Evolutionary conservation across 1,140 invertebrate genomes (phyloP), one percentile per base, ranked within the genome.

Genomic region (Drosophila sechellia): DNA sequence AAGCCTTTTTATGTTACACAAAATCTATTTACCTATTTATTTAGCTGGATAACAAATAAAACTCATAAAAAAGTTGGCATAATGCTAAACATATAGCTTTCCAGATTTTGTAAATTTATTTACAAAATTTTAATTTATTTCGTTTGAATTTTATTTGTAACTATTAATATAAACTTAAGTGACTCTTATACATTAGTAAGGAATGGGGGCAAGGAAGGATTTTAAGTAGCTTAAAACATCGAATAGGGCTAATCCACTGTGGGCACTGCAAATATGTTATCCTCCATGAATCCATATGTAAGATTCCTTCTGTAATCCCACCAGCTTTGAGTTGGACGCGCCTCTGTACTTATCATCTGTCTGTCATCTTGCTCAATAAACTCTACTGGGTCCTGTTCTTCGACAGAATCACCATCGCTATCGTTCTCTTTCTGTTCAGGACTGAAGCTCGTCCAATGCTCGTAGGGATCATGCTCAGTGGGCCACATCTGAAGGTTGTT

Each of bases 401-500:
- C 90, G 17, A 91, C 81, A 0, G 85, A 91, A 8, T 77, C 73
- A 15, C 45, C 55, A 15, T 69, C 37, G 2, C 74, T 15, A 17
- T 71, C 56, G 17, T 58, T 65, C 22, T 87, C 81, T 37, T 66
- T 75, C 22, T 72, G 57, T 3, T 76, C 48, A 1, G 71, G 76
- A 74, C 81, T 89, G 43, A 81, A 92, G 55, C 90, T 92, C 5
- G 91, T 90, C 91, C 91, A 92, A 34, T 91, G 75, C 15, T 90
- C 86, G 40, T 89, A 89, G 0, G 70, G 78, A 79, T 91, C 72
- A 20, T 68, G 54, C 0, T 0, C 34, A 22, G 68, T 52, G 13
- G 76, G 55, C 20, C 49, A 68, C 10, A 58, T 56, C 27, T 74
- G 64, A 27, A 90, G 15, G 53, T 92, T 81, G 60, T 92, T 92